Base-by-base conservation (phyloP, 2,113 vertebrate genomes). In the Trogon melanurus region DNA sequence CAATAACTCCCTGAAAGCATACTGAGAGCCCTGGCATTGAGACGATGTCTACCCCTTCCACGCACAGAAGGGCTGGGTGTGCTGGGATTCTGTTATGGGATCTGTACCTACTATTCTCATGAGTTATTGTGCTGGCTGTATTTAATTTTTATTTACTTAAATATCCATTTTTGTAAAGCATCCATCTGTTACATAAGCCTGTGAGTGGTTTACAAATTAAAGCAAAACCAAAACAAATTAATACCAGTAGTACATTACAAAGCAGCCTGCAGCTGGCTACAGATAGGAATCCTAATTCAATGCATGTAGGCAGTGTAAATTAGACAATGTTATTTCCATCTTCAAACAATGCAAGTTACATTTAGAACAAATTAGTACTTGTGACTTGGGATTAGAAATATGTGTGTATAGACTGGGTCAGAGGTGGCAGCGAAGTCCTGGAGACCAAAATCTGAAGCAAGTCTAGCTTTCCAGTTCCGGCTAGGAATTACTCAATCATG, bases 201-300 rank as follows among this genome's bases (percentile, higher is more conserved):
- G 76, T 79, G 73, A 89, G 21, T 85, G 60, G 93, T 94, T 95
- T 90, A 78, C 65, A 92, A 80, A 92, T 95, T 83, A 86, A 95
- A 96, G 41, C 29, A 93, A 85, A 95, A 95, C 1, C 69, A 92
- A 83, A 89, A 70, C 74, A 93, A 88, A 91, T 90, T 71, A 47
- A 50, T 82, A 65, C 41, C 54, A 80, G 29, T 90, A 88, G 60
- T 88, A 67, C 57, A 71, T 90, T 80, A 44, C 67, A 90, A 88
- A 84, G 82, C 79, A 93, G 73, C 38, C 64, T 76, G 34, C 62
- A 89, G 60, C 60, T 93, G 79, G 38, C 16, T 78, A 51, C 47
- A 91, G 72, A 83, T 51, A 74, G 38, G n/a, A 89, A 38, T 74
- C 51, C 60, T 74, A 88, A 91, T 93, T 92, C 72, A 71, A n/a